Evolutionary conservation across 2,113 vertebrate genomes (phyloP).

Genomic region (Arizona elegans): DNA sequence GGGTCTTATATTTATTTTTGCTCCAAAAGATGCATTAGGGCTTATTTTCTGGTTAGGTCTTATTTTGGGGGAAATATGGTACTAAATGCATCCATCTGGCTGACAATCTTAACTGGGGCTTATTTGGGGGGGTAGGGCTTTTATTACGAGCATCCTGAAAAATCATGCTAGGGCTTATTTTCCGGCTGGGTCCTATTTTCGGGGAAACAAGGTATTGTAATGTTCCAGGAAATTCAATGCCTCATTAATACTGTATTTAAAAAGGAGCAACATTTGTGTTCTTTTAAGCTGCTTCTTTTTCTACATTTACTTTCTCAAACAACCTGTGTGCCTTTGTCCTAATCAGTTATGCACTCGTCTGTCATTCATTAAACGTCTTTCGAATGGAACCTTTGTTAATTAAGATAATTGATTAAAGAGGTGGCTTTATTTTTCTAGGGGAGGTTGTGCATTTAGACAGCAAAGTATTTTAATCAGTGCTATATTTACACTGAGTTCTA

Average conservation of each 20-base stretch:
- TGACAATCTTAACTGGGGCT: too few species aligned
- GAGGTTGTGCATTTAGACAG: slow-evolving; percentile 11
- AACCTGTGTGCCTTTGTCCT: neutral
- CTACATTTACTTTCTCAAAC: neutral
- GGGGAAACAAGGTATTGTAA: neutral
- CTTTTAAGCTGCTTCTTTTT: neutral
- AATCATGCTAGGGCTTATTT: too few species aligned
- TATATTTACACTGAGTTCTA: slow-evolving; percentile 43
- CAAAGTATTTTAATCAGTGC: slow-evolving; percentile 24
- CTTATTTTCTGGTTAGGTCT: too few species aligned
- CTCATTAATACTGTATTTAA: neutral
- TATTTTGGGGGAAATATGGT: too few species aligned
- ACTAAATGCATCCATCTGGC: too few species aligned
- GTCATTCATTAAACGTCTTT: neutral
- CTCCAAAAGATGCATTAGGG: too few species aligned
- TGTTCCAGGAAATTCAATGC: neutral
- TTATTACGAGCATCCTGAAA: too few species aligned
- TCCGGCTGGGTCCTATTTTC: too few species aligned
- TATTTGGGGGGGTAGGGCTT: too few species aligned
- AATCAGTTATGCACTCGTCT: neutral
- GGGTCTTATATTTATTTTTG: too few species aligned
- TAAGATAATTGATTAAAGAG: slow-evolving; percentile 22
- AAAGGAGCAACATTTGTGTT: neutral
- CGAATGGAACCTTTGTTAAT: neutral
- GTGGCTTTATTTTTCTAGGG: neutral